A percentile compares a stretch with the other conserved stretches of the same genome.
phyloP scores from a whole-genome alignment of 1,140 invertebrate genomes.

The Pristionchus pacificus region DNA sequence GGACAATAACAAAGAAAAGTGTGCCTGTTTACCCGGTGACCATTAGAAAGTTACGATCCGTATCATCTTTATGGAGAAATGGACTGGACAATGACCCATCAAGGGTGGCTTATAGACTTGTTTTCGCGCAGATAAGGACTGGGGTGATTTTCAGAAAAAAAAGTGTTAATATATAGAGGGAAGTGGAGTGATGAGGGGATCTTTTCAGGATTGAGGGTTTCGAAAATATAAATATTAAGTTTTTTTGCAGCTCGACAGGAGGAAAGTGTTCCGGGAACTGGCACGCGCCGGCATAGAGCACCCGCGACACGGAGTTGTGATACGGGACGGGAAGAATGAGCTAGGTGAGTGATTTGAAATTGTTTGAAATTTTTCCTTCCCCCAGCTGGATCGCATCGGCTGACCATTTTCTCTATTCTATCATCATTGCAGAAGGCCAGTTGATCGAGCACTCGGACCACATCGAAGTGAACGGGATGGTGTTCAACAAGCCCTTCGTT shows the following conservation, averaged over 20 bases:
- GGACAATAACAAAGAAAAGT: too few relatives aligned
- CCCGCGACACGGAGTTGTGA: conserved; percentile 91
- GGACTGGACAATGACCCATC: too few relatives aligned
- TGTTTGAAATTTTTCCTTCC: not conserved
- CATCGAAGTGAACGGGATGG: conserved; percentile 92
- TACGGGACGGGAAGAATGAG: conserved; percentile 84
- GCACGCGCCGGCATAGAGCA: conserved; percentile 91
- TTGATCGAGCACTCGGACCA: conserved; percentile 95
- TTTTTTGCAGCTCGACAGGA: conserved; percentile 64
- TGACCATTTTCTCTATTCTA: not conserved
- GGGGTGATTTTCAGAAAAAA: too few relatives aligned
- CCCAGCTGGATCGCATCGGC: not conserved
- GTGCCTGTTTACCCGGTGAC: too few relatives aligned
- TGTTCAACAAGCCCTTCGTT: conserved; percentile 96
- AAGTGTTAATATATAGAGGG: too few relatives aligned
- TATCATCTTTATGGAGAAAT: too few relatives aligned
- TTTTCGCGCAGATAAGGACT: too few relatives aligned
- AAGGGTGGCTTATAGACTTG: too few relatives aligned
- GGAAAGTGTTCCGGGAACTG: conserved; percentile 89
- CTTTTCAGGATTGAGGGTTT: too few relatives aligned
- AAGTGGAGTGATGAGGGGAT: too few relatives aligned
- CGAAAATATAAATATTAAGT: too few relatives aligned
- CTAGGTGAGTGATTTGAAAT: conserved; percentile 1
- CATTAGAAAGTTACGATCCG: too few relatives aligned
- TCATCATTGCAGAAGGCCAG: conserved; percentile 71